A percentile compares a stretch with the other conserved stretches of the same genome.
phyloP scores from a whole-genome alignment of 1,140 invertebrate species.

The Lethocerus indicus region DNA sequence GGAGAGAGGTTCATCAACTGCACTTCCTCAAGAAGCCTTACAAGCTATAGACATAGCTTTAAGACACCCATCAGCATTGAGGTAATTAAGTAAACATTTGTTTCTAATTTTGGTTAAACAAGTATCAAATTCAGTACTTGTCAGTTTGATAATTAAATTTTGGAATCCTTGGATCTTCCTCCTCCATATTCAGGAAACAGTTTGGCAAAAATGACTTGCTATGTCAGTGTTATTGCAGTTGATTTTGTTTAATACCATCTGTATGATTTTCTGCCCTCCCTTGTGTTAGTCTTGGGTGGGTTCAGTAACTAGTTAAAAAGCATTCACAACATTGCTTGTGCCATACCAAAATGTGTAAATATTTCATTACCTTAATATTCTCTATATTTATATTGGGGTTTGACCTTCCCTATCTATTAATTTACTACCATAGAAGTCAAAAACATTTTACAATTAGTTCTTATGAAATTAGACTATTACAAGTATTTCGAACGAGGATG shows the following conservation, averaged over 20 bases:
- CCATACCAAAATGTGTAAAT: no score
- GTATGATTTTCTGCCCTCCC: neutral
- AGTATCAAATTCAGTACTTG: neutral
- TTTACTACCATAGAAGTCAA: no score
- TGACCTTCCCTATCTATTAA: no score
- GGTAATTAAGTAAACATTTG: slow-evolving; percentile 7
- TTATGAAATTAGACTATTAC: no score
- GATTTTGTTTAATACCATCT: neutral
- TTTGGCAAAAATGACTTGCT: neutral
- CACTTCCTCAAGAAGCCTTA: slow-evolving; percentile 42
- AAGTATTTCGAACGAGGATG: no score
- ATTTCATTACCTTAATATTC: no score
- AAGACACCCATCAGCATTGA: slow-evolving; percentile 29
- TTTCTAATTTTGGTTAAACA: slow-evolving; percentile 6
- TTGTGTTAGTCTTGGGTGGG: no score
- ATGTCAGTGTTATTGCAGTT: neutral
- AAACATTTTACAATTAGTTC: no score
- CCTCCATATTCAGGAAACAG: neutral
- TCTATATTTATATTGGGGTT: no score
- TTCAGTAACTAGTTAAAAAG: no score
- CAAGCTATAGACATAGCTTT: slow-evolving; percentile 74
- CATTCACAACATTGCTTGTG: no score
- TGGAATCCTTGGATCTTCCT: neutral
- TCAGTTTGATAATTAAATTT: neutral
- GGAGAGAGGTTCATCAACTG: slow-evolving; percentile 23